phyloP scores from a whole-genome alignment of 2,113 vertebrate species.

The Varanus komodoensis region DNA sequence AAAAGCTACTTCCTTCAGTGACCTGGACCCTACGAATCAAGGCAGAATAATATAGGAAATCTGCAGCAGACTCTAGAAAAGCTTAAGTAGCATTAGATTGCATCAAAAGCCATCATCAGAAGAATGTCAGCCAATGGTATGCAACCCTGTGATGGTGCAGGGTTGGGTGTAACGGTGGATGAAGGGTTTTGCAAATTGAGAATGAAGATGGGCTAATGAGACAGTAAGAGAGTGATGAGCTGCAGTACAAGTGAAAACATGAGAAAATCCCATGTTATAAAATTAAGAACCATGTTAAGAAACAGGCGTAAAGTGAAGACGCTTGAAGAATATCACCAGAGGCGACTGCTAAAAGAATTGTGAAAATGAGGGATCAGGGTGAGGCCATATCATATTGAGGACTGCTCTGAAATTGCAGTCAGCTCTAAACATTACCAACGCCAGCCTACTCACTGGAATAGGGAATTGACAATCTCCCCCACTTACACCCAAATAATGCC shows the following conservation, averaged over 20 bases:
- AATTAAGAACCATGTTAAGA: background rate
- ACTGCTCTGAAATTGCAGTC: background rate
- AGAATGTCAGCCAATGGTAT: background rate
- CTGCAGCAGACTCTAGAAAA: background rate
- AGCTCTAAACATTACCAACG: background rate
- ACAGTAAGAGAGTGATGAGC: background rate
- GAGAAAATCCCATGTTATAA: background rate
- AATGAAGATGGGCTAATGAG: background rate
- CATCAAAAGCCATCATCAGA: background rate
- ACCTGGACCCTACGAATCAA: background rate
- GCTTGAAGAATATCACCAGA: too few species aligned
- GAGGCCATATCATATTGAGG: too few species aligned
- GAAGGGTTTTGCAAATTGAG: background rate
- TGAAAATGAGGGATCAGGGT: background rate
- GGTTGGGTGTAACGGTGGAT: background rate
- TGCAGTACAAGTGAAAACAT: background rate
- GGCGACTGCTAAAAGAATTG: background rate
- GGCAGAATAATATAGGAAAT: background rate
- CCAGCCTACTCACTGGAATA: background rate
- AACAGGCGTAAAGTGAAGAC: background rate
- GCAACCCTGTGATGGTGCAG: background rate
- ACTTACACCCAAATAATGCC: too few species aligned
- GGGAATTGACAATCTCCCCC: too few species aligned
- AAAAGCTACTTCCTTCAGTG: background rate
- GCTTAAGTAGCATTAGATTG: background rate